Evolutionary conservation across 2,797 vertebrate genomes (phyloP).

Genomic region (Garrulus glandarius): DNA sequence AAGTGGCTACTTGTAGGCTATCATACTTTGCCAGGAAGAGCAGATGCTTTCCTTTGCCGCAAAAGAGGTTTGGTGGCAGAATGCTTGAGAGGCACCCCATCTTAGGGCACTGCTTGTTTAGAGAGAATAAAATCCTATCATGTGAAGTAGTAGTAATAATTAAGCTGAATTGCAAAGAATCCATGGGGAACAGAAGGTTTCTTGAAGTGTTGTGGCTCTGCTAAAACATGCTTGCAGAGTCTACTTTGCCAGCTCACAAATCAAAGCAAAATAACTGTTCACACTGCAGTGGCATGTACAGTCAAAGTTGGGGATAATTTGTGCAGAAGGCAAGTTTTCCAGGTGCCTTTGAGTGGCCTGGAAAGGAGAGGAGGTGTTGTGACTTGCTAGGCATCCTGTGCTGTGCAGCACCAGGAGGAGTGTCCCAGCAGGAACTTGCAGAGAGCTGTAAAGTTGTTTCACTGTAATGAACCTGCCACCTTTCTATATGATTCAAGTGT

Average conservation of each 20-base stretch:
- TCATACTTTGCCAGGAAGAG: neutral
- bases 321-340: neutral
- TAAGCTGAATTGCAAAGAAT: neutral
- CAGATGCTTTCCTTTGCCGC: neutral
- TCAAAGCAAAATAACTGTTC: neutral
- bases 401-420: neutral
- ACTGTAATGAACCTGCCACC: neutral
- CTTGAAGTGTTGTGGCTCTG: neutral
- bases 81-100: neutral
- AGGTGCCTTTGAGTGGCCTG: neutral
- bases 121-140: neutral
- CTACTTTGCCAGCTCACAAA: neutral
- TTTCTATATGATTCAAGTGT: neutral
- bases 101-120: neutral
- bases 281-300: accelerated
- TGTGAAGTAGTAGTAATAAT: neutral
- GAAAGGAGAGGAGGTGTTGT: neutral
- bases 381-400: neutral
- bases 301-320: neutral
- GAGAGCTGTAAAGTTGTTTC: neutral
- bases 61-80: neutral
- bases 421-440: neutral
- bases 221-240: neutral
- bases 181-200: neutral
- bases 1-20: neutral